These are phyloP conservation scores for Galago senegalensis DNA, from an alignment of 2,797 vertebrate species.

Conservation along the genomic window DNA sequence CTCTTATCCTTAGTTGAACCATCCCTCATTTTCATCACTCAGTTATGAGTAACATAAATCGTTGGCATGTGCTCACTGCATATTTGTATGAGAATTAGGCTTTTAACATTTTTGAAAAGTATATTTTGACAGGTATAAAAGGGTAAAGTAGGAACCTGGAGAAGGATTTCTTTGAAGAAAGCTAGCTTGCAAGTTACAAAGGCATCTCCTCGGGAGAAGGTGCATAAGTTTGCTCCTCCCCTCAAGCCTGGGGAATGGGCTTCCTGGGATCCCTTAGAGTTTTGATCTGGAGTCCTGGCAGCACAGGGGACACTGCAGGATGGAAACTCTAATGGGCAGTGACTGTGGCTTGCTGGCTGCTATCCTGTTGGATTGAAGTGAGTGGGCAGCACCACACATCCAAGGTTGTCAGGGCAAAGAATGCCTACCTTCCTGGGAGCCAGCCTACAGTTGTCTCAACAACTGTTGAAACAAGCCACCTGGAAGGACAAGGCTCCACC, in stretches of 20 bases:
- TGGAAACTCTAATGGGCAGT: neutral
- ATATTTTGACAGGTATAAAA: neutral
- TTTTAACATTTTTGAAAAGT: constrained; percentile 46
- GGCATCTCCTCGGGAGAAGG: neutral
- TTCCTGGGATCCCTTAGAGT: neutral
- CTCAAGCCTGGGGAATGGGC: neutral
- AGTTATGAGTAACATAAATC: constrained; percentile 45
- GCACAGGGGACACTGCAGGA: neutral
- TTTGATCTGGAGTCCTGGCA: neutral
- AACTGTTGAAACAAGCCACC: neutral
- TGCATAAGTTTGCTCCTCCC: neutral
- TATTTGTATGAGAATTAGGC: constrained; percentile 12
- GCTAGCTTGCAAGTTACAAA: neutral
- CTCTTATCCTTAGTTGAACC: neutral
- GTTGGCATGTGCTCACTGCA: neutral
- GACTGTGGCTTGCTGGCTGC: neutral
- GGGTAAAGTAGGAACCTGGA: neutral
- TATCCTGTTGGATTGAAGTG: neutral
- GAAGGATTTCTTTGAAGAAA: neutral
- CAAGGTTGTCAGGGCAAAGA: neutral
- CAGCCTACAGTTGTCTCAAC: neutral
- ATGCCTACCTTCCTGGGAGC: neutral
- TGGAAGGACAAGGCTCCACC: neutral
- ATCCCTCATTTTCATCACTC: neutral
- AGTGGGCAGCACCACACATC: neutral